A percentile compares a stretch with the other conserved stretches of the same genome.
These are phyloP conservation scores for Osedax fenrisi DNA, from an alignment of 2,888 invertebrate species.

Conservation along the genomic window DNA sequence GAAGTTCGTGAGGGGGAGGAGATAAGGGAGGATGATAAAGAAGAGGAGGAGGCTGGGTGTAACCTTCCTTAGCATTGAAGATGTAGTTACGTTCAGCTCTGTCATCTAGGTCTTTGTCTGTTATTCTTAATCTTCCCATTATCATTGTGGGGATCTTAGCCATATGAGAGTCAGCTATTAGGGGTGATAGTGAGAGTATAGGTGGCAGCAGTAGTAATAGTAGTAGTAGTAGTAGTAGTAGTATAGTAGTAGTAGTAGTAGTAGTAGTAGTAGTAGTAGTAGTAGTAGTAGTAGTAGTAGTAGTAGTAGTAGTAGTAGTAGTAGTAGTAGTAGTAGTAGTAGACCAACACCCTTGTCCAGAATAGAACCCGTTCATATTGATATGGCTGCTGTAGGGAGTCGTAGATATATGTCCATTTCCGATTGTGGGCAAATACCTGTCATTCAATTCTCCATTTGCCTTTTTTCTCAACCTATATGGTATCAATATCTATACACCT, in stretches of 20 bases:
- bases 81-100: slow-evolving; percentile 31
- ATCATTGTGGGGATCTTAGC: slow-evolving; percentile 35
- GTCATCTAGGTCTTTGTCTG: slow-evolving; percentile 27
- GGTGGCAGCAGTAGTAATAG: too few species aligned
- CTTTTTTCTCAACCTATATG: neutral
- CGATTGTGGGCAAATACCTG: slow-evolving; percentile 38
- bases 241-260: slow-evolving; percentile 11
- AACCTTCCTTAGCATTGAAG: slow-evolving; percentile 36
- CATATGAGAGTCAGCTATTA: slow-evolving; percentile 34
- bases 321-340: too few species aligned
- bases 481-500: neutral
- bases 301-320: slow-evolving; percentile 2
- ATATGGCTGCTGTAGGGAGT: slow-evolving; percentile 34
- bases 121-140: slow-evolving; percentile 31
- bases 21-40: too few species aligned
- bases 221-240: too few species aligned
- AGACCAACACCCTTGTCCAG: slow-evolving; percentile 34
- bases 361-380: slow-evolving; percentile 36
- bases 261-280: slow-evolving; percentile 15
- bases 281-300: slow-evolving; percentile 17
- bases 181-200: too few species aligned
- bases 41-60: neutral
- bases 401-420: slow-evolving; percentile 36
- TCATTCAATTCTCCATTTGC: slow-evolving; percentile 21
- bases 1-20: too few species aligned